Evolutionary conservation across 2,113 vertebrate species (phyloP).

Genomic region (Oryzias celebensis): DNA sequence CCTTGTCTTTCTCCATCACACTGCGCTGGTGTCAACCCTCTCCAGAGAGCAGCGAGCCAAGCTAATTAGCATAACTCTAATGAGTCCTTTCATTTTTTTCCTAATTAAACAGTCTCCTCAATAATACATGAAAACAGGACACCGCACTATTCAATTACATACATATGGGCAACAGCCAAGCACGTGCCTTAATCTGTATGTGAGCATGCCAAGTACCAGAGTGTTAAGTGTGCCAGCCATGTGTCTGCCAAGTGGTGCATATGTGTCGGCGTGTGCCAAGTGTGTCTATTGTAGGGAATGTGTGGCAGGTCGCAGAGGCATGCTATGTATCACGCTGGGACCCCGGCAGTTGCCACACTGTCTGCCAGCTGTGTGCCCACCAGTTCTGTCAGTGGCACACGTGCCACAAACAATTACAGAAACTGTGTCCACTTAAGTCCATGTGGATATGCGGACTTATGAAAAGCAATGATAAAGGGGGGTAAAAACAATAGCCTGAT

Average conservation of each 20-base stretch:
- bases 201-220: slow-evolving; percentile 59
- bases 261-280: slow-evolving; percentile 55
- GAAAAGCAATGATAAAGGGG: slow-evolving; percentile 24
- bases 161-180: slow-evolving; percentile 67
- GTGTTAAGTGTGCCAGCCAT: slow-evolving; percentile 62
- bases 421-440: slow-evolving; percentile 35
- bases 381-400: slow-evolving; percentile 24
- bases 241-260: slow-evolving; percentile 63
- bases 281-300: slow-evolving; percentile 50
- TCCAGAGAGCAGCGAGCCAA: slow-evolving; percentile 67
- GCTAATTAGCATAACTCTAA: slow-evolving; percentile 83
- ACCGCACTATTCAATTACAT: slow-evolving; percentile 77
- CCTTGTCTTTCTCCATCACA: slow-evolving; percentile 33
- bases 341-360: slow-evolving; percentile 52
- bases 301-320: slow-evolving; percentile 51
- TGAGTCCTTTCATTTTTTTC: slow-evolving; percentile 82
- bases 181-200: slow-evolving; percentile 61
- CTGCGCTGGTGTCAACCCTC: slow-evolving; percentile 58
- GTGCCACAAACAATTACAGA: slow-evolving; percentile 36
- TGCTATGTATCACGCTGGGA: slow-evolving; percentile 53
- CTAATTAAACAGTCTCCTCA: slow-evolving; percentile 81
- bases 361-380: slow-evolving; percentile 54
- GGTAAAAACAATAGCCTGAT: background rate
- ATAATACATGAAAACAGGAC: slow-evolving; percentile 83
- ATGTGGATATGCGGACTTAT: too few species aligned